A percentile compares a stretch with the other conserved stretches of the same genome.
Conservation (phyloP, 2,888 invertebrate genomes). For the Rhagonycha lutea region DNA sequence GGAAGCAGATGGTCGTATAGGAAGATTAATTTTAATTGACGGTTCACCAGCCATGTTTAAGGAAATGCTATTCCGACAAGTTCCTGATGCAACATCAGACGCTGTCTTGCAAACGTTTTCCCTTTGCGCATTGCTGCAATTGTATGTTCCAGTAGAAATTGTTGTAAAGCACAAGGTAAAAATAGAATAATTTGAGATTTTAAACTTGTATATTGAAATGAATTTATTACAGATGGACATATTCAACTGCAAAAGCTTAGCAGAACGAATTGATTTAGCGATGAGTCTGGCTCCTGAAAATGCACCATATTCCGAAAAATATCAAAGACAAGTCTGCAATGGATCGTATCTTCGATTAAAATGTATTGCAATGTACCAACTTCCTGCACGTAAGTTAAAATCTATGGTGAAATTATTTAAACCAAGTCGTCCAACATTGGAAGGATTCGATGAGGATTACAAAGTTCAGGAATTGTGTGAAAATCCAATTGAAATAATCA, state of each 20-base stretch:
- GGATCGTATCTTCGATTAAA: slow-evolving; percentile 61
- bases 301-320: slow-evolving; percentile 49
- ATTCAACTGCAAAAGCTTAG: slow-evolving; percentile 59
- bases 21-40: slow-evolving; percentile 75
- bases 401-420: slow-evolving; percentile 66
- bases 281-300: slow-evolving; percentile 54
- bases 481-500: slow-evolving; percentile 62
- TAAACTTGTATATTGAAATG: slow-evolving; percentile 5
- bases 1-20: slow-evolving; percentile 67
- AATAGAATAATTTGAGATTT: not conserved
- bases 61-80: slow-evolving; percentile 53
- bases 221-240: slow-evolving; percentile 54
- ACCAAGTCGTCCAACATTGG: slow-evolving; percentile 63
- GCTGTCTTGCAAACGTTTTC: slow-evolving; percentile 59
- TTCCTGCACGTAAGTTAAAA: slow-evolving; percentile 50
- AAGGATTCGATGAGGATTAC: slow-evolving; percentile 66
- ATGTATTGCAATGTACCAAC: slow-evolving; percentile 58
- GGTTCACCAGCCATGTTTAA: slow-evolving; percentile 70
- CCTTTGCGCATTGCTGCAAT: slow-evolving; percentile 58
- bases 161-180: slow-evolving; percentile 20
- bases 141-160: slow-evolving; percentile 34
- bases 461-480: slow-evolving; percentile 64
- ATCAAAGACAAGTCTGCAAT: slow-evolving; percentile 52
- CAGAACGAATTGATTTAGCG: slow-evolving; percentile 62
- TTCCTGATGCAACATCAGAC: slow-evolving; percentile 55